Conservation (phyloP, 2,113 vertebrate genomes). For the Galbula dea region DNA sequence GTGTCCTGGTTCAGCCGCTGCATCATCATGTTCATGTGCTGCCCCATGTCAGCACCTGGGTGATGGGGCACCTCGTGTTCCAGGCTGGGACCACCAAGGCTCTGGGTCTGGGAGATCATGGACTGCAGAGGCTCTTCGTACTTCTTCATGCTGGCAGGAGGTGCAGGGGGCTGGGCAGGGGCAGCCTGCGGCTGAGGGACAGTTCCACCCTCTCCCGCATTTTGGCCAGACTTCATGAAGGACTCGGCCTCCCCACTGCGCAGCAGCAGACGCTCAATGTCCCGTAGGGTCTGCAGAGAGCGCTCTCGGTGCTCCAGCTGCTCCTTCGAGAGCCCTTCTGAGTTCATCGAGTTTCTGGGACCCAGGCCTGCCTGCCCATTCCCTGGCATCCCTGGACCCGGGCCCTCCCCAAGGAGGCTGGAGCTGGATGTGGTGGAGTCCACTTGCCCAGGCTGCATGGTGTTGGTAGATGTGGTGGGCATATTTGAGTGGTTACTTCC, state of each 20-base stretch:
- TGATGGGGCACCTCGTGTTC: constrained; percentile 82
- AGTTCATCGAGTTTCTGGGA: constrained; percentile 70
- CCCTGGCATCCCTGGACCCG: constrained; percentile 47
- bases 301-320: constrained; percentile 95
- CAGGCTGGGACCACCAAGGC: constrained; percentile 78
- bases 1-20: constrained; percentile 84
- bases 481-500: constrained; percentile 75
- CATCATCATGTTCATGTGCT: constrained; percentile 83
- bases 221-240: constrained; percentile 71
- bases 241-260: constrained; percentile 78
- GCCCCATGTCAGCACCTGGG: constrained; percentile 84
- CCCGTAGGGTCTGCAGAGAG: constrained; percentile 91
- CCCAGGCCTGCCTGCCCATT: constrained; percentile 60
- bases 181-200: constrained; percentile 32
- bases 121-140: constrained; percentile 95
- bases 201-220: constrained; percentile 36
- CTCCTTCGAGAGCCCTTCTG: constrained; percentile 90
- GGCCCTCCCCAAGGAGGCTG: constrained; percentile 57
- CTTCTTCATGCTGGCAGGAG: constrained; percentile 79
- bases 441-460: constrained; percentile 64
- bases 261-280: constrained; percentile 91
- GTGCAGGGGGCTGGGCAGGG: constrained; percentile 26
- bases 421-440: constrained; percentile 41
- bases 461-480: constrained; percentile 43
- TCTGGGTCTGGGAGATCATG: constrained; percentile 94